A percentile compares a stretch with the other conserved stretches of the same genome.
phyloP scores from a whole-genome alignment of 1,140 invertebrate genomes.

The Paralvinella palmiformis region DNA sequence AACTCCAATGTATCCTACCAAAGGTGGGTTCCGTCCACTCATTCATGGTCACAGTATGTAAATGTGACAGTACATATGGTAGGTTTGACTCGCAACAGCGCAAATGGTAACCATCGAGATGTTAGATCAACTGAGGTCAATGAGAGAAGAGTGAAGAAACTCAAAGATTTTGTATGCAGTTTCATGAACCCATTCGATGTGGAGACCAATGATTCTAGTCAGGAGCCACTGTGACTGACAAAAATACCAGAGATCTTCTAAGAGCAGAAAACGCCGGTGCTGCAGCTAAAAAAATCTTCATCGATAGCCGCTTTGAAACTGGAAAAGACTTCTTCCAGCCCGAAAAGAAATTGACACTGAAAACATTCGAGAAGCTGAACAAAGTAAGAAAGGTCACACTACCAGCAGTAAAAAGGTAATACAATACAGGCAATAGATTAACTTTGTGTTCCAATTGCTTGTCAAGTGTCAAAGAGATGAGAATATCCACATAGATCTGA shows the following conservation, averaged over 20 bases:
- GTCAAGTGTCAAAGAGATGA: constrained; percentile 18
- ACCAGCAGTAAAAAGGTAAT: constrained; percentile 14
- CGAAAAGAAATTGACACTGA: constrained; percentile 21
- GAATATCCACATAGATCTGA: background rate
- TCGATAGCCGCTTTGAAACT: constrained; percentile 20
- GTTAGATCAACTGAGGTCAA: constrained; percentile 19
- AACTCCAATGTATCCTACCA: constrained; percentile 25
- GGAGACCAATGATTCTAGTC: background rate
- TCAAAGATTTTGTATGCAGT: constrained; percentile 17
- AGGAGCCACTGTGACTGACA: background rate
- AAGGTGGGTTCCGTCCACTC: constrained; percentile 27
- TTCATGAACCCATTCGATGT: constrained; percentile 18
- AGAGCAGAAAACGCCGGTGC: background rate
- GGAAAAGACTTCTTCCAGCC: constrained; percentile 26
- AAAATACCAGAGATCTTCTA: background rate
- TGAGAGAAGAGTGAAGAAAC: constrained; percentile 16
- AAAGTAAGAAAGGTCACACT: constrained; percentile 21
- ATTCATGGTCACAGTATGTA: constrained; percentile 20
- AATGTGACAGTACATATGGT: background rate
- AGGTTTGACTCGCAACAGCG: background rate
- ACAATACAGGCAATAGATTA: constrained; percentile 23
- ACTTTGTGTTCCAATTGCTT: constrained; percentile 22
- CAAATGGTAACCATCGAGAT: constrained; percentile 17
- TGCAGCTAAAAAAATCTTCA: constrained; percentile 20
- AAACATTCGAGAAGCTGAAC: constrained; percentile 18